These are phyloP conservation scores for Decapterus maruadsi DNA, from an alignment of 2,797 vertebrate species.

Conservation along the genomic window DNA sequence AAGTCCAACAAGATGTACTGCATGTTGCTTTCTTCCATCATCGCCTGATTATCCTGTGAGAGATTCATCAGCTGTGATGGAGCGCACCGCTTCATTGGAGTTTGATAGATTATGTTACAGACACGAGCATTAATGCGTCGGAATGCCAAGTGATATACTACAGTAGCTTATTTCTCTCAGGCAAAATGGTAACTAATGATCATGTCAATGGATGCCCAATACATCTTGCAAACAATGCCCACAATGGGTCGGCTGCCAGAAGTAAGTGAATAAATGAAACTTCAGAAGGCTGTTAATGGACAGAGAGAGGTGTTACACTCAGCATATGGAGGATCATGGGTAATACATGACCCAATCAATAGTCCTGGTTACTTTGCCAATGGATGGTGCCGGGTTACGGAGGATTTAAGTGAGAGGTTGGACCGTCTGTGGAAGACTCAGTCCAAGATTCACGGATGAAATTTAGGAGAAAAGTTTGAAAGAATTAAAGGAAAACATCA, in stretches of 20 bases:
- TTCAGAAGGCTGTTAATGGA: constrained; percentile 80
- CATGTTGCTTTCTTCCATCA: constrained; percentile 54
- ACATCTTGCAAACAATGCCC: constrained; percentile 80
- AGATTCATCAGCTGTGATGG: constrained; percentile 74
- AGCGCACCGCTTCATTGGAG: constrained; percentile 54
- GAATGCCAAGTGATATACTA: constrained; percentile 79
- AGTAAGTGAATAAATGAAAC: constrained; percentile 81
- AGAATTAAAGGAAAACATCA: constrained; percentile 1
- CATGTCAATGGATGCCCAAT: constrained; percentile 80
- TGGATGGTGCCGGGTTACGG: constrained; percentile 75
- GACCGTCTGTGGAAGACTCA: constrained; percentile 43
- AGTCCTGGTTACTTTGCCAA: constrained; percentile 73
- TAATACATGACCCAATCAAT: constrained; percentile 81
- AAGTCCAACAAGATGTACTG: constrained; percentile 34
- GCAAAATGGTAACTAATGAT: constrained; percentile 80
- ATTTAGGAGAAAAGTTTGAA: not conserved
- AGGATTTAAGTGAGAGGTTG: constrained; percentile 50
- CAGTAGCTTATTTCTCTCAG: constrained; percentile 75
- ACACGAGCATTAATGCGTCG: constrained; percentile 71
- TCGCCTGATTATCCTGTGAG: constrained; percentile 49
- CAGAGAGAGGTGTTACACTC: constrained; percentile 79
- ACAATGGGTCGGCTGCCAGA: constrained; percentile 76
- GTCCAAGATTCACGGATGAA: constrained; percentile 32
- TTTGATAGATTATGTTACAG: constrained; percentile 77
- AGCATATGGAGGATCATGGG: constrained; percentile 79